These are phyloP conservation scores for Laspeyria flexula DNA, from an alignment of 2,888 invertebrate genomes.

Conservation along the genomic window DNA sequence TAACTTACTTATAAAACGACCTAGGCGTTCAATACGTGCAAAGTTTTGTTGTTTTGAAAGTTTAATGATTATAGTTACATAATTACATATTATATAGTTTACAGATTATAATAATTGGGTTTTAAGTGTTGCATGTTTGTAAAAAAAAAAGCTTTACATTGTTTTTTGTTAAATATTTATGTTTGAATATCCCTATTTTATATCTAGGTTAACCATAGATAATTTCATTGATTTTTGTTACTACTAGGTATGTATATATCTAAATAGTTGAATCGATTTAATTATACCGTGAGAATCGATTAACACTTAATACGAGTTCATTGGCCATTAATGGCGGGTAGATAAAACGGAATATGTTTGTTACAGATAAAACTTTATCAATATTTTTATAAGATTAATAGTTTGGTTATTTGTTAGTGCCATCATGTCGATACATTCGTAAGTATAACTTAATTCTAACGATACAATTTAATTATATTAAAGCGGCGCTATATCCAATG, in stretches of 20 bases:
- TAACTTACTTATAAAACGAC: no score
- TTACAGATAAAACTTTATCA: not conserved
- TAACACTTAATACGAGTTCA: not conserved
- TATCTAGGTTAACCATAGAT: not conserved
- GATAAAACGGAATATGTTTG: not conserved
- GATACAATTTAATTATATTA: no score
- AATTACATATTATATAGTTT: no score
- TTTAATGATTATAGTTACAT: no score
- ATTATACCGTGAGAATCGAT: conserved; percentile 1
- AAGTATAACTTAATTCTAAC: no score
- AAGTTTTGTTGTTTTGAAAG: no score
- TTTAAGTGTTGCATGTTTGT: no score
- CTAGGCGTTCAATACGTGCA: no score
- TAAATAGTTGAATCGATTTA: not conserved
- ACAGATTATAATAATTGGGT: no score
- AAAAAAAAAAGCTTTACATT: no score
- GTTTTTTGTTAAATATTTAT: no score
- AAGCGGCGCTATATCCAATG: no score
- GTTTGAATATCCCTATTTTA: not conserved
- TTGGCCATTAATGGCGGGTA: not conserved
- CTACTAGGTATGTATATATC: not conserved
- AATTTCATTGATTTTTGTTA: conserved; percentile 11
- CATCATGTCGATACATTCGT: not conserved
- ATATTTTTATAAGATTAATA: not conserved
- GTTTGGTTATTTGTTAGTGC: not conserved